These are phyloP conservation scores for Gymnocephalus cernua DNA, from an alignment of 2,113 vertebrate species.

Conservation along the genomic window DNA sequence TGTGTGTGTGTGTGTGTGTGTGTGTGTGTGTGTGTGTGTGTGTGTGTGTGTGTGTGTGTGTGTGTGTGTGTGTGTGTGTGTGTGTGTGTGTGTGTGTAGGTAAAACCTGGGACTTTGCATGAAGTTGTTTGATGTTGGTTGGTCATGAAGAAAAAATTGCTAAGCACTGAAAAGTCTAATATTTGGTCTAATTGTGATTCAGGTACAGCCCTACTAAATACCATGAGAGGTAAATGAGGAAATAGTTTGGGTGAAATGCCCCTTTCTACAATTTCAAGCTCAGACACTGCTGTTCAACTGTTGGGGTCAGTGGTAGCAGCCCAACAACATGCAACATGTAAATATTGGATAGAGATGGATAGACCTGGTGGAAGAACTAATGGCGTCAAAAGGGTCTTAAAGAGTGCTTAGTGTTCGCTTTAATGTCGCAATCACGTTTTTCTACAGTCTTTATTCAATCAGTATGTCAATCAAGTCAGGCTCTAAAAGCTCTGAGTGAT, in stretches of 20 bases:
- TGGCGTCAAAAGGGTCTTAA: constrained; percentile 62
- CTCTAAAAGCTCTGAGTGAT: constrained; percentile 55
- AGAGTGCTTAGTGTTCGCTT: constrained; percentile 54
- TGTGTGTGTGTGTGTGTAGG: too few species aligned
- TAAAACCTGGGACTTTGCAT: background rate
- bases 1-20: too few species aligned
- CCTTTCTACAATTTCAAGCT: background rate
- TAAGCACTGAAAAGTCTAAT: background rate
- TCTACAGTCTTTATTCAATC: constrained; percentile 70
- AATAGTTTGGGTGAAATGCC: background rate
- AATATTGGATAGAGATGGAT: constrained; percentile 25
- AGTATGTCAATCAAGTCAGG: constrained; percentile 67
- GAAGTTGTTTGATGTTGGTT: background rate
- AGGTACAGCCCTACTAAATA: background rate
- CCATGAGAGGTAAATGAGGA: background rate
- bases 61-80: too few species aligned
- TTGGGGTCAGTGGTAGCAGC: background rate
- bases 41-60: too few species aligned
- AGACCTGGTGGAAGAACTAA: constrained; percentile 51
- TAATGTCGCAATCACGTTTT: constrained; percentile 73
- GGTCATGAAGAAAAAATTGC: background rate
- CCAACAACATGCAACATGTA: constrained; percentile 21
- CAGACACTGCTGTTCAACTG: background rate
- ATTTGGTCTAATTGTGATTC: background rate
- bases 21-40: too few species aligned